Base-by-base conservation (phyloP, 2,888 invertebrate genomes). In the Keiferia lycopersicella region DNA sequence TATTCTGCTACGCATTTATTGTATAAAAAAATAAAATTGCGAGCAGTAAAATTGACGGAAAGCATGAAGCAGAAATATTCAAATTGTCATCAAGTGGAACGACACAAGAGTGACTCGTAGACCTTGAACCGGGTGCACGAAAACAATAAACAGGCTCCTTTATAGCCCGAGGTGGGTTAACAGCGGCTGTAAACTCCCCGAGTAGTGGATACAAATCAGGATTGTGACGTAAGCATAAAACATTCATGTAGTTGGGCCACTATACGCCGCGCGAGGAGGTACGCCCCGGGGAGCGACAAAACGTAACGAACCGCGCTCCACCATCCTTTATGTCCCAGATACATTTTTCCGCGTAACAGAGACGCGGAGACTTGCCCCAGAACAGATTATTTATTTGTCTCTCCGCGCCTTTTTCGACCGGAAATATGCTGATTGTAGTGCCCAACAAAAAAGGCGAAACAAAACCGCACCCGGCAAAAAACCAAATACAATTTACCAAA, bases 351-450 rank as follows among this genome's bases (percentile, higher is more conserved):
- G 78, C 59, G 61, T 66, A 66, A 61, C 72, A 77, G 74, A 81
- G 80, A 82, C 75, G 76, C 76, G 79, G 74, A 73, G 70, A 70
- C 71, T 78, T 83, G 83, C 83, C 84, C 84, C 78, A 78, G 67
- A 72, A 86, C 83, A 86, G 84, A 88, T 89, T 88, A 88, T 89
- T 87, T 88, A 90, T 84, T 81, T 82, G 79, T 81, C 82, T 81
- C 78, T 72, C 74, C 73, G 68, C 73, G 74, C 74, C 79, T 75
- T 80, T 77, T 74, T 77, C 71, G 69, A 73, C 73, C 72, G 74
- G 72, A 76, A 80, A 82, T 80, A 80, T 76, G 78, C 76, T 81
- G 83, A 82, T 83, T 82, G 80, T 77, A 74, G 73, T 75, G 73
- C 72, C 73, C 77, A 75, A 76, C 80, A 70, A 67, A 68, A 69